Evolutionary conservation across 2,113 vertebrate species (phyloP), one percentile per base, ranked within the genome.

Genomic region (Crypturellus undulatus): DNA sequence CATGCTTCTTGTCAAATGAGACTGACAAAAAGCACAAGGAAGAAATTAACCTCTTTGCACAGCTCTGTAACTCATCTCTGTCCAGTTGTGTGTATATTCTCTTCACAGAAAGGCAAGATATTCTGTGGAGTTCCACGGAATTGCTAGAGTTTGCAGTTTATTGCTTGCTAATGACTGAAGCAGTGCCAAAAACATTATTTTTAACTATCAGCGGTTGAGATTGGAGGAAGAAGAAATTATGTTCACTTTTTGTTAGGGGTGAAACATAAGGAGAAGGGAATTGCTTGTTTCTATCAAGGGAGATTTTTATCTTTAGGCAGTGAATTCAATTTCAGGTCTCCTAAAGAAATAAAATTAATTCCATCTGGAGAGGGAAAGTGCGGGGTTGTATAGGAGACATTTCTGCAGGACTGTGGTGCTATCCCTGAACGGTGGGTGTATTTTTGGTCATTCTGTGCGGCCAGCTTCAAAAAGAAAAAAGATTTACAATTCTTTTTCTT

Each of bases 281-380:
- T 91, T 87, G 78, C 84, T 76, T 96, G 81, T 95, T 90, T 77
- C 86, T 96, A 92, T 93, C 94, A 95, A 79, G 95, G 89, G 96
- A 95, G 94, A 96, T 96, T 93, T 97, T 97, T 97, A 97, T 96
- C 96, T 96, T 91, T 79, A 92, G 92, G 94, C 89, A 93, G 81
- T 84, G 95, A 95, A 96, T 97, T 92, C 87, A 95, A 77, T 97
- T 93, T 96, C 92, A 93, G 71, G 81, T 91, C 89, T 93, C 75
- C 59, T 85, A 13, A 79, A 82, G 96, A 95, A 97, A 93, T 93
- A 67, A 96, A 95, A 96, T 96, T 82, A 95, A 89, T 93, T 78
- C 94, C 96, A 97, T 97, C 96, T 97, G 96, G 94, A 94, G 95
- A n/a, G 78, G 70, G 58, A 95, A 92, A 81, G 65, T 65, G 62